Evolutionary conservation across 2,888 invertebrate species (phyloP), one percentile per base, ranked within the genome.

Genomic region (Apamea monoglypha): DNA sequence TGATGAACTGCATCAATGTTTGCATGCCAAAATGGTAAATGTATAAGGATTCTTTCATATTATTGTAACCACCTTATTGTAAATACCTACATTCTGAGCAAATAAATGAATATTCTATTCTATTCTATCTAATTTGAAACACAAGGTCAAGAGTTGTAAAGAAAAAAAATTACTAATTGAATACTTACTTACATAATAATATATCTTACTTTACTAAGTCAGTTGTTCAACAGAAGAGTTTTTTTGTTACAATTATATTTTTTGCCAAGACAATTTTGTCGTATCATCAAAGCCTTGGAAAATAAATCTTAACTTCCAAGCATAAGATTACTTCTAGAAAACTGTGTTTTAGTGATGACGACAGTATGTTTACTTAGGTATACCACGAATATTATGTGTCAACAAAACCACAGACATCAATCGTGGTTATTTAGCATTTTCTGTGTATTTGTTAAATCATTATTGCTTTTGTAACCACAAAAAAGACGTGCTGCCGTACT

Each of bases 231-330:
- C 12, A 29, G 29, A 18, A 56, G 14, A 53, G 0, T n/a, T 36
- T 80, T 64, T 81, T 74, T 66, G 18, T n/a, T n/a, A 53, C 44
- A 47, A 66, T 40, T 40, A n/a, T 18, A 18, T 66, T 66, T 80
- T 82, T 59, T 80, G 25, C 16, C 5, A 18, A 50, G 1, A 66
- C 29, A n/a, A 4, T 32, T 56, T 81, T 66, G 36, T 36, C 21
- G n/a, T 40, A 56, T 44, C 76, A 40, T 82, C 50, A 44, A 4
- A 53, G 7, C 32, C 1, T 56, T 56, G 29, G 29, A 69, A 82
- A 68, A 47, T 53, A 61, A 53, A 32, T 6, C 47, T 40, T 50
- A 47, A 66, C 14, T 16, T 21, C 2, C 18, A 36, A 10, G 0
- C 8, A 25, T 25, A 44, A 59, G 18, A 40, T 21, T 40, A 21